phyloP scores from a whole-genome alignment of 1,140 invertebrate genomes.

The Drosophila punjabiensis region DNA sequence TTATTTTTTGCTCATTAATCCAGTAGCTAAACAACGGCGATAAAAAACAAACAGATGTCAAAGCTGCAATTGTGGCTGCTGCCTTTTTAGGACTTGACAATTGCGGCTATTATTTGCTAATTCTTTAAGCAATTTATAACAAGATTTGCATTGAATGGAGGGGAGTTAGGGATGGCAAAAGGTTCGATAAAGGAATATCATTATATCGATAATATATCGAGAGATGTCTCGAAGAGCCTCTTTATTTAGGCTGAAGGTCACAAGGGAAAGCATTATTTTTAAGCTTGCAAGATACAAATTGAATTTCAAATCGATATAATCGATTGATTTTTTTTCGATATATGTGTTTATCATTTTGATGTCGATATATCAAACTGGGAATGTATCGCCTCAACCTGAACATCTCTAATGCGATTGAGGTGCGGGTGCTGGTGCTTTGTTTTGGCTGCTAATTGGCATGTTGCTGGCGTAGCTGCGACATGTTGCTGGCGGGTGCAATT shows the following conservation, averaged over 20 bases:
- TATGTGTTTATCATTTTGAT: background rate
- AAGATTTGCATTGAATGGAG: conserved; percentile 34
- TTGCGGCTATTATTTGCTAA: conserved; percentile 66
- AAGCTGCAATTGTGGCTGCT: conserved; percentile 52
- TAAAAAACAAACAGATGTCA: conserved; percentile 72
- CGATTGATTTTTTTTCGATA: background rate
- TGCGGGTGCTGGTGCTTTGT: conserved; percentile 22
- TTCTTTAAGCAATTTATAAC: conserved; percentile 63
- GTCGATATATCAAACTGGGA: background rate
- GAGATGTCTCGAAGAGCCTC: rapidly evolving
- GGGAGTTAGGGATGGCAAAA: background rate
- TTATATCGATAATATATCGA: background rate
- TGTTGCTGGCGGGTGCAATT: conserved; percentile 45
- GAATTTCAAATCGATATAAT: too few species aligned
- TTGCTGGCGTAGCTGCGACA: conserved; percentile 45
- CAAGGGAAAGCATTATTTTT: too few species aligned
- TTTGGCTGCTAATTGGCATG: conserved; percentile 47
- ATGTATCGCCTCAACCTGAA: background rate
- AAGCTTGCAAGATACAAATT: background rate
- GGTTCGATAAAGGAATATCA: background rate
- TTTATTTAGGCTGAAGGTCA: background rate
- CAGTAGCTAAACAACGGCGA: conserved; percentile 67
- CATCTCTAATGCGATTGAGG: conserved; percentile 3
- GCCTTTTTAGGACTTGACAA: conserved; percentile 68
- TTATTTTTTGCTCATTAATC: conserved; percentile 71